These are phyloP conservation scores for Syngnathus scovelli DNA, from an alignment of 2,113 vertebrate genomes.

Conservation along the genomic window DNA sequence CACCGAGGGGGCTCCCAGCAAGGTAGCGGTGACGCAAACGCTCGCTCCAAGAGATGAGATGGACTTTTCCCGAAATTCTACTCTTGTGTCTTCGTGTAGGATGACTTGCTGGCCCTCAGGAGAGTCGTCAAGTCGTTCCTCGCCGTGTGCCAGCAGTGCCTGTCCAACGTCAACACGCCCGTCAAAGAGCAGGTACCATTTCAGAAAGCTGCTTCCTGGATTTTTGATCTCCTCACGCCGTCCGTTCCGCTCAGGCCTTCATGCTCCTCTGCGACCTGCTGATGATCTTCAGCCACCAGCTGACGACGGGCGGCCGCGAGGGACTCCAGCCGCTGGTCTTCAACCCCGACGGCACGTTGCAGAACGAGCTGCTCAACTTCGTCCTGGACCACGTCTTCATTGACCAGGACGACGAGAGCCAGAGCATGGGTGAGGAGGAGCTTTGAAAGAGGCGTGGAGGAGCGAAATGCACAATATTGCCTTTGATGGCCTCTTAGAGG, in stretches of 20 bases:
- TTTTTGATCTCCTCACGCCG: background rate
- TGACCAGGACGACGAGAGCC: conserved; percentile 97
- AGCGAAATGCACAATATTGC: background rate
- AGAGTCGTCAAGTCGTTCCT: conserved; percentile 97
- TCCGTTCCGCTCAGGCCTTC: conserved; percentile 77
- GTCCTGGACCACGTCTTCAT: conserved; percentile 99
- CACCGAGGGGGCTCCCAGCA: conserved; percentile 93
- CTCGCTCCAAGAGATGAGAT: background rate
- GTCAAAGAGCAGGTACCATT: conserved; percentile 92
- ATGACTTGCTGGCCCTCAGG: conserved; percentile 90
- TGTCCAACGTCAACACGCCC: conserved; percentile 97
- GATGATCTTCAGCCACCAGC: conserved; percentile 99
- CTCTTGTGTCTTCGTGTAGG: conserved; percentile 62
- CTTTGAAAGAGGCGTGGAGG: background rate
- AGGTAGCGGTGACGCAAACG: conserved; percentile 61
- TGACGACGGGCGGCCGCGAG: conserved; percentile 87
- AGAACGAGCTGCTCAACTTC: conserved; percentile 94
- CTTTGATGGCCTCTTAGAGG: conserved; percentile 71
- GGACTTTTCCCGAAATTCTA: background rate
- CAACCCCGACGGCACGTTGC: conserved; percentile 90
- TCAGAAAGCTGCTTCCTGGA: background rate
- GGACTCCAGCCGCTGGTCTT: conserved; percentile 93
- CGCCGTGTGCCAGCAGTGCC: conserved; percentile 96
- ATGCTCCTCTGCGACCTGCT: conserved; percentile 98
- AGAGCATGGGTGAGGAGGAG: conserved; percentile 89